Evolutionary conservation across 2,888 invertebrate genomes (phyloP), one percentile per base, ranked within the genome.

Genomic region (Dendrolimus pini): DNA sequence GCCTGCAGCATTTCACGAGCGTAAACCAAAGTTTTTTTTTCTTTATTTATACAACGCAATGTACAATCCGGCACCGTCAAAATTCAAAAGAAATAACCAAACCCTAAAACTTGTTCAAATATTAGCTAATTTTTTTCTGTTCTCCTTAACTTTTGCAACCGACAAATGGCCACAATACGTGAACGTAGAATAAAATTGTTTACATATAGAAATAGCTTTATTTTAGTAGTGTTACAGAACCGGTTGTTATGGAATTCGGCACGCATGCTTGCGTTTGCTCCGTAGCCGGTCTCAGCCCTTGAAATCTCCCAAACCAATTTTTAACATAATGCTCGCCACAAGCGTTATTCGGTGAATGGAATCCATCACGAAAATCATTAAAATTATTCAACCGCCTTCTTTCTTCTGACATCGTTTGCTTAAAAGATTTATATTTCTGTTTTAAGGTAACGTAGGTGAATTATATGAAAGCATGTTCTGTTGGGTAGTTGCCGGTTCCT

Each of bases 181-280:
- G 12, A 47, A 47, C 12, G 12, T 61, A 47, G 47, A 47, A 47
- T 69, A 67, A 30, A 30, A 68, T 68, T 75, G 72, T 74, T 76
- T 75, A 73, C 68, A 71, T 75, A 75, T 76, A 69, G 69, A 75
- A 80, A 78, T 79, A 77, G 75, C 72, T 77, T 77, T 72, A 73
- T 77, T 70, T 70, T 66, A 72, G 75, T 74, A 73, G 73, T 70
- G 70, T 71, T 74, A 71, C 71, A 65, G 66, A 74, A 78, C 80
- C 78, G 75, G 80, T 83, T 80, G 78, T 82, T 83, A 81, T 80
- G 78, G 75, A 75, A 80, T 82, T 80, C 68, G 76, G 77, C 80
- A 80, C 78, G 80, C 78, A 78, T 79, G 69, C 72, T 70, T 72
- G 66, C 70, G 72, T 72, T 76, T 74, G 69, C 70, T 72, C 66